These are phyloP conservation scores for Misgurnus mizolepis DNA, from an alignment of 2,113 vertebrate species.

Conservation along the genomic window DNA sequence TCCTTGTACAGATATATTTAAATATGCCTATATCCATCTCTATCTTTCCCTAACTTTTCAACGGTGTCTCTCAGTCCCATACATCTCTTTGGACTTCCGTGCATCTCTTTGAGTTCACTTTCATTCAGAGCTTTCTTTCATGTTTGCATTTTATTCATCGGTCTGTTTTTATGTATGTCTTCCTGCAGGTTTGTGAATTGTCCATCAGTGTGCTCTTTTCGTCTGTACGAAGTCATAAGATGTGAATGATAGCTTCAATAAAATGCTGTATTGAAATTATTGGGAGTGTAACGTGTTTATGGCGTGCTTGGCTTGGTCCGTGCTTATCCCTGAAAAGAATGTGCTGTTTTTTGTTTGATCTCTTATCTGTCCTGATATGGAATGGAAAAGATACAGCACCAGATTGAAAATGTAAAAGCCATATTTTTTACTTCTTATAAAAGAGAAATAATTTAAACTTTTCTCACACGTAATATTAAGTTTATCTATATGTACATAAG, in stretches of 20 bases:
- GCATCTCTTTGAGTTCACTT: slow-evolving; percentile 7
- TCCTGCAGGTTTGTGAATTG: not conserved
- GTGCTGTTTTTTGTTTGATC: slow-evolving; percentile 31
- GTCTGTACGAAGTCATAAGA: not conserved
- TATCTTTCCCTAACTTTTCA: slow-evolving; percentile 5
- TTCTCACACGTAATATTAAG: too few species aligned
- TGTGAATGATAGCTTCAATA: slow-evolving; percentile 49
- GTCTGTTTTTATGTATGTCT: slow-evolving; percentile 53
- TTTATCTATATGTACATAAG: not conserved
- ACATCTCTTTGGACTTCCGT: not conserved
- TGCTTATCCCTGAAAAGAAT: slow-evolving; percentile 29
- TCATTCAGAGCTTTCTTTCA: not conserved
- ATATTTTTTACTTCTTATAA: slow-evolving; percentile 10
- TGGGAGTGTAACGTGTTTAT: slow-evolving; percentile 28
- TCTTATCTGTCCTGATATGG: slow-evolving; percentile 31
- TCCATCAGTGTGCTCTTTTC: slow-evolving; percentile 28
- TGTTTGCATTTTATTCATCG: slow-evolving; percentile 17
- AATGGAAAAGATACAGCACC: slow-evolving; percentile 15
- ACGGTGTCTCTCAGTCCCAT: slow-evolving; percentile 6
- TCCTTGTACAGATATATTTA: slow-evolving; percentile 33
- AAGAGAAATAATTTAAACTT: slow-evolving; percentile 7
- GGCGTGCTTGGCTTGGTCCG: slow-evolving; percentile 22
- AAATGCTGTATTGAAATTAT: slow-evolving; percentile 45
- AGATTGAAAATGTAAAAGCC: slow-evolving; percentile 11
- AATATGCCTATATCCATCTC: not conserved